Conservation (phyloP, 2,113 vertebrate species). For the Oreochromis tanganicae region DNA sequence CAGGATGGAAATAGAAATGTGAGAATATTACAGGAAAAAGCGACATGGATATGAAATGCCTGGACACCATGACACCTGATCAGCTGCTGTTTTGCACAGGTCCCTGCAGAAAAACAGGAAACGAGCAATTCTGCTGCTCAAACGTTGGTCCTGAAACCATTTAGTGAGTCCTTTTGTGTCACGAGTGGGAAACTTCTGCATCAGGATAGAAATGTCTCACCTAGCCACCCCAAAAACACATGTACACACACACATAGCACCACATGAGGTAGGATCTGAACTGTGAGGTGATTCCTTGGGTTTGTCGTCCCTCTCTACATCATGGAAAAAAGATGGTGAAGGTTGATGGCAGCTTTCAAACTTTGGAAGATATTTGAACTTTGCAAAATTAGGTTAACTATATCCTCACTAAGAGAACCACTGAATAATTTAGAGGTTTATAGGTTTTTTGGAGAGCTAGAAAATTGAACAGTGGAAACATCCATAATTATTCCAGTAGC, state of each 20-base stretch:
- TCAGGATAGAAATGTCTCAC: not conserved
- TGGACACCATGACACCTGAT: not conserved
- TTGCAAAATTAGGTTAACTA: not conserved
- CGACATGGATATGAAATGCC: not conserved
- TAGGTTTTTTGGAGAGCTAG: not conserved
- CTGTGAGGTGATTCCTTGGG: not conserved
- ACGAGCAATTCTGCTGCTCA: not conserved
- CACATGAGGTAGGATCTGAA: not conserved
- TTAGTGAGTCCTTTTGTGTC: not conserved
- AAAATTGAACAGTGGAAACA: not conserved
- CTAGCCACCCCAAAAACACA: not conserved
- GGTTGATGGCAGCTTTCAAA: not conserved
- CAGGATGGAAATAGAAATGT: not conserved
- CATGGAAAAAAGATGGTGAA: not conserved
- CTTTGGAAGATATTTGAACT: not conserved
- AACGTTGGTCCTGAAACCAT: not conserved
- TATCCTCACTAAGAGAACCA: not conserved
- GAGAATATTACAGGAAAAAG: not conserved
- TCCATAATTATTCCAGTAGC: not conserved
- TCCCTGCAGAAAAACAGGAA: not conserved
- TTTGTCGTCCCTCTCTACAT: not conserved
- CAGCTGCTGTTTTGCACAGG: not conserved
- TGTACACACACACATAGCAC: not conserved
- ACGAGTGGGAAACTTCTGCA: too few relatives aligned
- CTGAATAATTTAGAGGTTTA: not conserved